Base-by-base conservation (phyloP, 2,888 invertebrate genomes). In the Dryocosmus kuriphilus region DNA sequence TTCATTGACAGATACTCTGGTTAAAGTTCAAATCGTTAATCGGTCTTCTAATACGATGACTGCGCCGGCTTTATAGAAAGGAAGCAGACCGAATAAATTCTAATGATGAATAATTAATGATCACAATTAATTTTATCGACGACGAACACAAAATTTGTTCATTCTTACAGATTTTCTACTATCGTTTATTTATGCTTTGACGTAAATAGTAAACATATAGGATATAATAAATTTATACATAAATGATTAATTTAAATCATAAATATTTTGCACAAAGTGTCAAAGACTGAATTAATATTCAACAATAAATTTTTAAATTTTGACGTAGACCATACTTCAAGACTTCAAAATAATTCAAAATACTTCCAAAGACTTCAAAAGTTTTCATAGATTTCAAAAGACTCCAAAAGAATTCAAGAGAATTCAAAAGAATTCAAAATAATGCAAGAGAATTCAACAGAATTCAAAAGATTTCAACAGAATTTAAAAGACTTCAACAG, bases 21-120 rank as follows among this genome's bases (percentile, higher is more conserved):
- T 71, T 51, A 51, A 55, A 71, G 71, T 71, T 71, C 71, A 71
- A 67, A 67, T 71, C 51, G n/a, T 30, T 30, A 51, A 30, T 71
- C 46, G 30, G 30, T 51, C 27, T 67, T 71, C 71, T 71, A 71
- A 71, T 71, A n/a, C 16, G 30, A 60, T 60, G 6, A 60, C 16
- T 41, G 8, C 22, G 41, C 24, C 14, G 41, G n/a, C 2, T 30
- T 51, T 27, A 19, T 55, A 51, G 4, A 19, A 51, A 71, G 9
- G 30, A 71, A 71, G n/a, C 24, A 46, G 67, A 71, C 27, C 14
- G 27, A 51, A 30, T 71, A 30, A 51, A 27, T 71, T 51, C n/a
- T 71, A n/a, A 30, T 30, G 30, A 27, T 32, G n/a, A 71, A 71
- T n/a, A n/a, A 55, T 30, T 51, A 30, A 51, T 14, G 30, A 51